These are phyloP conservation scores for Acleris emargana DNA, from an alignment of 2,888 invertebrate species.

Conservation along the genomic window DNA sequence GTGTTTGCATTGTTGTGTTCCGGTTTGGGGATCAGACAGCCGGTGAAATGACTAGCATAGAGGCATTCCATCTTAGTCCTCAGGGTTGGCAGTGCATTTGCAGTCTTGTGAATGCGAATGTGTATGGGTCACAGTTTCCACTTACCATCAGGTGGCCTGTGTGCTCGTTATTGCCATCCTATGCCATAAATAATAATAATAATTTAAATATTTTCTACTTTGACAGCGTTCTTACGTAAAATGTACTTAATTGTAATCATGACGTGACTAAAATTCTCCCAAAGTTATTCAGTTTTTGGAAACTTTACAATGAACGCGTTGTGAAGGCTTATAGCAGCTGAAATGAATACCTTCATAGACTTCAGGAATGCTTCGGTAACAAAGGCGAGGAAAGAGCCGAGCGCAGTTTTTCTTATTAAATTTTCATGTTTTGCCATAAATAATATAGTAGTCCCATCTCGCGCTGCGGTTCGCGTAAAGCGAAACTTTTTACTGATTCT, in stretches of 20 bases:
- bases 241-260: neutral
- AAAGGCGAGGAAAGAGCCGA: conserved; percentile 36
- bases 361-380: conserved; percentile 26
- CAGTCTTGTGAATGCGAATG: too few species aligned
- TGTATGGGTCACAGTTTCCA: too few species aligned
- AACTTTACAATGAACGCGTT: conserved; percentile 22
- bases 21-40: too few species aligned
- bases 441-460: conserved; percentile 52
- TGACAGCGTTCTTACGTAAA: neutral
- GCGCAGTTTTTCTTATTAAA: conserved; percentile 54
- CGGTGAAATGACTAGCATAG: too few species aligned
- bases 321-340: conserved; percentile 19
- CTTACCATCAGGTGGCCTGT: too few species aligned
- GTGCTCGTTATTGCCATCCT: too few species aligned
- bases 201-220: too few species aligned
- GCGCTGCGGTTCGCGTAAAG: conserved; percentile 41
- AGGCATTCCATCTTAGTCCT: too few species aligned
- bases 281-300: conserved; percentile 11
- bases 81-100: too few species aligned
- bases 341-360: conserved; percentile 33
- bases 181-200: too few species aligned
- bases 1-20: too few species aligned
- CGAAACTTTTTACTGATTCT: conserved; percentile 40
- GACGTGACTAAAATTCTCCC: conserved; percentile 2
- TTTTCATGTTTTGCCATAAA: conserved; percentile 66